Conservation (phyloP, 2,113 vertebrate species). For the Neodon shergylaensis region DNA sequence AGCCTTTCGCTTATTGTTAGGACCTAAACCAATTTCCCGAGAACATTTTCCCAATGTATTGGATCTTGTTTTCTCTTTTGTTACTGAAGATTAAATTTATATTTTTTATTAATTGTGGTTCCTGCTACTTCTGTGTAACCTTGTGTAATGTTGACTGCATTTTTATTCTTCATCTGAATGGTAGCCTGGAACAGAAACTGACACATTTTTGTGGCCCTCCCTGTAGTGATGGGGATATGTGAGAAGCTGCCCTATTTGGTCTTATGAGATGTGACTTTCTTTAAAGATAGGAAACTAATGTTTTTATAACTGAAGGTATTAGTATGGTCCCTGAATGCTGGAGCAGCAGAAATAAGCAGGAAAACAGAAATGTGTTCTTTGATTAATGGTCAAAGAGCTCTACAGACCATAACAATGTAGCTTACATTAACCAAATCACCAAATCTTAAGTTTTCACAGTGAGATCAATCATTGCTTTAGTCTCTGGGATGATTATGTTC, state of each 20-base stretch:
- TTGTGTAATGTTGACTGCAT: slow-evolving; percentile 5
- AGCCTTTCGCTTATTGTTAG: background rate
- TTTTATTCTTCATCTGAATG: slow-evolving; percentile 35
- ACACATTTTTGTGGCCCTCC: background rate
- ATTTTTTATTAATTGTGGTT: slow-evolving; percentile 22
- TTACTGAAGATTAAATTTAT: slow-evolving; percentile 7
- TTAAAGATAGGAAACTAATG: background rate
- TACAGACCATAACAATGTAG: background rate
- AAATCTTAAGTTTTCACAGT: background rate
- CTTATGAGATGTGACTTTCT: background rate
- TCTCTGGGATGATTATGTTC: background rate
- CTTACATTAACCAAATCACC: slow-evolving; percentile 2
- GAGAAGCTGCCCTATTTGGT: background rate
- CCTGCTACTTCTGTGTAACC: background rate
- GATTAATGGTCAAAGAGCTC: slow-evolving; percentile 24
- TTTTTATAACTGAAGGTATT: slow-evolving; percentile 25
- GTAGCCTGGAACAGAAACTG: background rate
- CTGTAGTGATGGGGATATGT: background rate
- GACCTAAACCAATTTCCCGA: background rate
- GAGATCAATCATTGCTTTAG: background rate
- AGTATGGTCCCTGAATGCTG: background rate
- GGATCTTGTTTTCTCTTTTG: background rate
- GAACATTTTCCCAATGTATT: slow-evolving; percentile 4
- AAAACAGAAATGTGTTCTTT: slow-evolving; percentile 15
- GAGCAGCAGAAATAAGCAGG: slow-evolving; percentile 31